phyloP scores from a whole-genome alignment of 2,113 vertebrate genomes.

The Dipodomys stephensi region DNA sequence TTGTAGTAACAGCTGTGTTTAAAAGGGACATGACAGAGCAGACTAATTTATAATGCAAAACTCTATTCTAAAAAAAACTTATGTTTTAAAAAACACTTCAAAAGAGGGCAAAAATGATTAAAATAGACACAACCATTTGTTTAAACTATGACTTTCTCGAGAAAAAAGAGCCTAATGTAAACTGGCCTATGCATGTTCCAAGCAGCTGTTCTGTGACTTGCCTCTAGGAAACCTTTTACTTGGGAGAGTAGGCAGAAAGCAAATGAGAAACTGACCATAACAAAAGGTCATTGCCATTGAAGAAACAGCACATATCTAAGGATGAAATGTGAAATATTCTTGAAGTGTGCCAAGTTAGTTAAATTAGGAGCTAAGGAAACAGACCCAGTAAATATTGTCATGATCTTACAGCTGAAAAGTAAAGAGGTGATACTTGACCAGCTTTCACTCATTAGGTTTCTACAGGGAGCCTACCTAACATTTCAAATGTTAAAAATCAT shows the following conservation, averaged over 20 bases:
- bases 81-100: slow-evolving; percentile 89
- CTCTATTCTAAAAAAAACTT: slow-evolving; percentile 86
- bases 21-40: slow-evolving; percentile 88
- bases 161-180: slow-evolving; percentile 90
- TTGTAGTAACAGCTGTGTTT: slow-evolving; percentile 91
- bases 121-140: slow-evolving; percentile 92
- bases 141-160: slow-evolving; percentile 91
- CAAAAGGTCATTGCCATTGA: slow-evolving; percentile 79
- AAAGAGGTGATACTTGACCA: background rate
- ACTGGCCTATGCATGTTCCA: slow-evolving; percentile 83
- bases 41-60: slow-evolving; percentile 90
- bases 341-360: slow-evolving; percentile 19
- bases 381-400: background rate
- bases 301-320: slow-evolving; percentile 55
- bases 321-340: slow-evolving; percentile 48
- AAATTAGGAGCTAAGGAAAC: background rate
- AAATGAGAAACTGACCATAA: slow-evolving; percentile 75
- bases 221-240: slow-evolving; percentile 73
- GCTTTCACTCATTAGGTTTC: background rate
- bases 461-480: background rate
- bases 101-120: slow-evolving; percentile 91
- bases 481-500: background rate
- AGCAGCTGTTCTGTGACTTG: slow-evolving; percentile 87
- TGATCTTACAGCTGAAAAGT: background rate
- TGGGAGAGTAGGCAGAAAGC: slow-evolving; percentile 50